Conservation (phyloP, 2,113 vertebrate species). For the Tachysurus vachellii region DNA sequence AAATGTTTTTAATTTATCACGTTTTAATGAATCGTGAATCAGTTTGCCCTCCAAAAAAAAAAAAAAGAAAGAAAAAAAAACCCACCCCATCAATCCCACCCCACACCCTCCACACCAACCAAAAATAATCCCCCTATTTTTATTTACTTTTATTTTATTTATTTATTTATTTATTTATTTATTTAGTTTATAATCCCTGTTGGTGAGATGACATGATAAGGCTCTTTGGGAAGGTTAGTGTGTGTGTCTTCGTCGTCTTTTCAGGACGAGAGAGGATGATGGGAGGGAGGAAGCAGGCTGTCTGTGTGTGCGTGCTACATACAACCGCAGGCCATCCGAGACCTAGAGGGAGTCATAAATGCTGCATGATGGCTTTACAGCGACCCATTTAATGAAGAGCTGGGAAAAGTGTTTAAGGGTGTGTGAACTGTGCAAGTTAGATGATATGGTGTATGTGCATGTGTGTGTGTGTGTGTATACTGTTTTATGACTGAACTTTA, state of each 20-base stretch:
- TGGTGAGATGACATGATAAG: neutral
- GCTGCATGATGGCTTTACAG: constrained; percentile 63
- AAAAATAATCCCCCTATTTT: too few relatives aligned
- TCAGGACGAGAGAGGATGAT: neutral
- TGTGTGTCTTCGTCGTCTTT: neutral
- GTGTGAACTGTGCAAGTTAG: constrained; percentile 14
- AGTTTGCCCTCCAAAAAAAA: too few relatives aligned
- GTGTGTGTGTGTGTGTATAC: neutral
- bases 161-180: too few relatives aligned
- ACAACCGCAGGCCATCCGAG: neutral
- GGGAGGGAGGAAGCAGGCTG: neutral
- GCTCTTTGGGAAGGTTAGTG: neutral
- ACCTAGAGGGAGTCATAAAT: constrained; percentile 56
- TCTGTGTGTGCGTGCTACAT: neutral
- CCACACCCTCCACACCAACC: too few relatives aligned
- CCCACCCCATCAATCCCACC: too few relatives aligned
- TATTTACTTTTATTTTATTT: too few relatives aligned
- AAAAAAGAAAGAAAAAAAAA: too few relatives aligned
- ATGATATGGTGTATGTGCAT: neutral
- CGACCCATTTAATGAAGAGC: constrained; percentile 58
- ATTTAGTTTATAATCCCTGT: too few relatives aligned
- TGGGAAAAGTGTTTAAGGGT: constrained; percentile 29
- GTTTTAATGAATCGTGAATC: too few relatives aligned
- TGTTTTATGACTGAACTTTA: constrained; percentile 9
- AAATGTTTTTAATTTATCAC: neutral